Conservation (phyloP, 30 jellyfish, hydroid and myxozoan species). For the Aurelia aurita region DNA sequence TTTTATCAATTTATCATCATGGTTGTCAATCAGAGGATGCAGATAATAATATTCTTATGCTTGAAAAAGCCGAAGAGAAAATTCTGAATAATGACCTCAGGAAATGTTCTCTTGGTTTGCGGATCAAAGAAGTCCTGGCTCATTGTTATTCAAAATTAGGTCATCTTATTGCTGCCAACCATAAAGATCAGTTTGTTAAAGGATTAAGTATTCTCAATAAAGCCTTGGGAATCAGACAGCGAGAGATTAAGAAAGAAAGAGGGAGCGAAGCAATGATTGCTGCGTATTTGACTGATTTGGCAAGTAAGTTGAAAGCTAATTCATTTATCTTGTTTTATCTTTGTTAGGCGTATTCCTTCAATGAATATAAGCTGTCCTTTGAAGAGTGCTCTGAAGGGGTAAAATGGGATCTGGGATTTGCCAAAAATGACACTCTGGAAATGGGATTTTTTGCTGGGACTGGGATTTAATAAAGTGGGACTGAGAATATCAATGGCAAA, state of each 20-base stretch:
- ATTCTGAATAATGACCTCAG: neutral
- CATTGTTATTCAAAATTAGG: slow-evolving; percentile 20
- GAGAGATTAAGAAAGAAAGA: neutral
- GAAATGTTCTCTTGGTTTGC: too few relatives aligned
- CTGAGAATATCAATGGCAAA: too few relatives aligned
- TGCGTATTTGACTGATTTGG: neutral
- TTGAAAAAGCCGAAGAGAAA: neutral
- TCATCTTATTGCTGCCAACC: slow-evolving; percentile 2
- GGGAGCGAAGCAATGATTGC: slow-evolving; percentile 11
- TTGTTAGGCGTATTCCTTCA: too few relatives aligned
- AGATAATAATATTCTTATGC: neutral
- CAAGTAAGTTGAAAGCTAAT: neutral
- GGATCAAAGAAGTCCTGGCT: neutral
- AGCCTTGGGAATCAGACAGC: neutral
- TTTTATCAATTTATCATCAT: slow-evolving; percentile 5
- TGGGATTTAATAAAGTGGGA: too few relatives aligned
- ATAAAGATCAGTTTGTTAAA: neutral
- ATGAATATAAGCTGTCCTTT: too few relatives aligned
- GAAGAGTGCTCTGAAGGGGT: too few relatives aligned
- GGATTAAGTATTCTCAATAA: neutral
- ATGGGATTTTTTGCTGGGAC: too few relatives aligned
- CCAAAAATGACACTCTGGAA: too few relatives aligned
- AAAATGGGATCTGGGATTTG: too few relatives aligned
- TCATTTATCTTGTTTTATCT: neutral
- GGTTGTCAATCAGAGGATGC: slow-evolving; percentile 4